Conservation (phyloP, 2,888 invertebrate genomes). For the Eupeodes latifasciatus region DNA sequence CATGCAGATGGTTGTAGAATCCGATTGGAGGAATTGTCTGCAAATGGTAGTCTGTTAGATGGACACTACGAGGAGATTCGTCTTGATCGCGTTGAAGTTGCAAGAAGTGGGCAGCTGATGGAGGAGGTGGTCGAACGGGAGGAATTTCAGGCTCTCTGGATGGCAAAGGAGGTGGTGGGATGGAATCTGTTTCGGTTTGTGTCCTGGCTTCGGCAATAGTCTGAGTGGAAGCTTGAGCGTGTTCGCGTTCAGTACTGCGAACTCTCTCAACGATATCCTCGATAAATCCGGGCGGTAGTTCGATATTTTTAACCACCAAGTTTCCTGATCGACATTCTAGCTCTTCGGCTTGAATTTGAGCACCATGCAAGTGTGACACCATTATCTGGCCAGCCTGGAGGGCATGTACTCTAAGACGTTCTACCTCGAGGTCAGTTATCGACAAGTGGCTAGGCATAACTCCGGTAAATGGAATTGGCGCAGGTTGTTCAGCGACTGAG, state of each 20-base stretch:
- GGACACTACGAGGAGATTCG: conserved; percentile 84
- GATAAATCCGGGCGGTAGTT: conserved; percentile 88
- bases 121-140: conserved; percentile 66
- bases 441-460: conserved; percentile 85
- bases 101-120: conserved; percentile 33
- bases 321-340: conserved; percentile 89
- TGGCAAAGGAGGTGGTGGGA: conserved; percentile 78
- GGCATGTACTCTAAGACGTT: conserved; percentile 90
- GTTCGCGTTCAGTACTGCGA: conserved; percentile 78
- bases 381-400: conserved; percentile 91
- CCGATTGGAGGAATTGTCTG: conserved; percentile 85
- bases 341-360: conserved; percentile 89
- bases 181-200: conserved; percentile 76
- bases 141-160: conserved; percentile 65
- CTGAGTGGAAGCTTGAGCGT: conserved; percentile 73
- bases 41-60: conserved; percentile 83
- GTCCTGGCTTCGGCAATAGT: conserved; percentile 81
- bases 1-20: conserved; percentile 84
- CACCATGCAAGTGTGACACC: conserved; percentile 92
- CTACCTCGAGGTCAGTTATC: conserved; percentile 91
- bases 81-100: conserved; percentile 61
- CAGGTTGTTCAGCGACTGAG: conserved; percentile 33
- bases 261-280: conserved; percentile 87
- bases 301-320: conserved; percentile 88
- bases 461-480: conserved; percentile 52